These are phyloP conservation scores for Cyprinodon tularosa DNA, from an alignment of 2,113 vertebrate species.

Conservation along the genomic window DNA sequence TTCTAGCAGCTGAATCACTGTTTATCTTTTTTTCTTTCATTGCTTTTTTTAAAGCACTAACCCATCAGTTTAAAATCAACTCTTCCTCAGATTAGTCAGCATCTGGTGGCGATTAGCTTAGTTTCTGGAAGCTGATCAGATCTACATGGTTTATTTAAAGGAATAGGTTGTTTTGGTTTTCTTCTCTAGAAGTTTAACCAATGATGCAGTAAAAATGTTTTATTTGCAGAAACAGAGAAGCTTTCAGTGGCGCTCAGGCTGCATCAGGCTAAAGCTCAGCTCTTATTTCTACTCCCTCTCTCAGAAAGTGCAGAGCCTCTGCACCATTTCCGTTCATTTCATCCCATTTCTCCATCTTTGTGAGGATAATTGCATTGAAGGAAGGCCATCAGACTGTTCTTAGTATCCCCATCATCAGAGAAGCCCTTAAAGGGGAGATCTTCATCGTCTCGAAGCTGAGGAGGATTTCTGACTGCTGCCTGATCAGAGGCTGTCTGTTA, in stretches of 20 bases:
- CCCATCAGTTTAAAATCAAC: too few species aligned
- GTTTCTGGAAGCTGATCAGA: too few species aligned
- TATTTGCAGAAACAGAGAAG: background rate
- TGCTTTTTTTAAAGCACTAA: too few species aligned
- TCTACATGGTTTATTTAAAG: too few species aligned
- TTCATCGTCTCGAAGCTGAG: constrained; percentile 50
- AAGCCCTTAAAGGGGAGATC: constrained; percentile 3
- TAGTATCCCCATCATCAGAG: constrained; percentile 31
- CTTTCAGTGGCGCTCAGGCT: background rate
- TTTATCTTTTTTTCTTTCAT: too few species aligned
- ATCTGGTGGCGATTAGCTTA: too few species aligned
- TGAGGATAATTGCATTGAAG: constrained; percentile 54
- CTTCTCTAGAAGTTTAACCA: too few species aligned
- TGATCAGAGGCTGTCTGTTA: constrained; percentile 58
- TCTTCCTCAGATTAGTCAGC: too few species aligned
- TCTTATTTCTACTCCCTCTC: constrained; percentile 10
- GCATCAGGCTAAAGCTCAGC: background rate
- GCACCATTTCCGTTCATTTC: constrained; percentile 26
- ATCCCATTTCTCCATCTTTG: constrained; percentile 18
- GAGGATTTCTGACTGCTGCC: constrained; percentile 45
- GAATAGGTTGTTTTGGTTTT: too few species aligned
- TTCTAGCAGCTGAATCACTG: too few species aligned
- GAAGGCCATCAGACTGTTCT: constrained; percentile 28
- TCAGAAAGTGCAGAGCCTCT: constrained; percentile 32
- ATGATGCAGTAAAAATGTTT: too few species aligned